Conservation (phyloP, 2,888 invertebrate species). For the Podabrus alpinus region DNA sequence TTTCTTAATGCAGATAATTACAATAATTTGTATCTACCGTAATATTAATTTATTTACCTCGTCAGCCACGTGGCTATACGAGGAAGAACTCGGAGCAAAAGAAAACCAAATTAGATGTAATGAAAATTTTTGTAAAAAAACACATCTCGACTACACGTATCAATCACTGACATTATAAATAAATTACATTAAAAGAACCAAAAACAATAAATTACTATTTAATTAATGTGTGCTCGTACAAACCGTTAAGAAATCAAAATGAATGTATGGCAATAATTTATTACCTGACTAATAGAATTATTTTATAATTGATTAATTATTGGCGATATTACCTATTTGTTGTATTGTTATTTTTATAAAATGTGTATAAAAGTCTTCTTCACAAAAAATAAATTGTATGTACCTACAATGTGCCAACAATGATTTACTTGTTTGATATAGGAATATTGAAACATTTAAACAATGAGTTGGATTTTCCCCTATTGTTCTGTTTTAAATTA, state of each 20-base stretch:
- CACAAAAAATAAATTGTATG: background rate
- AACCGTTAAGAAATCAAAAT: background rate
- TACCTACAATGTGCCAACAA: background rate
- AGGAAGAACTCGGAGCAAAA: no score
- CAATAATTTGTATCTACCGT: no score
- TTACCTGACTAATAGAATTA: background rate
- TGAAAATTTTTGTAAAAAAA: no score
- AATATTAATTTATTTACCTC: no score
- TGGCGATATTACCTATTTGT: background rate
- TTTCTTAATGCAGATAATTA: no score
- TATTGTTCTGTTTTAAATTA: background rate
- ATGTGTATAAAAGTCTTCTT: background rate
- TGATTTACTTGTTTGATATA: background rate
- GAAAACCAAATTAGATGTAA: no score
- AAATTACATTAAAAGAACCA: no score
- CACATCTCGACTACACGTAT: no score
- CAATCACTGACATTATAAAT: no score
- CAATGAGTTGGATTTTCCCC: background rate
- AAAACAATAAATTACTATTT: no score
- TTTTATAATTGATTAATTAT: background rate
- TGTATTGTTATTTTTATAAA: background rate
- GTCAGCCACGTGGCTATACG: no score
- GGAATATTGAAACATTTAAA: background rate
- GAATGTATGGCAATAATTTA: background rate
- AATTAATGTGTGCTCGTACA: background rate